Conservation (phyloP, 2,113 vertebrate genomes). For the Gila orcuttii region DNA sequence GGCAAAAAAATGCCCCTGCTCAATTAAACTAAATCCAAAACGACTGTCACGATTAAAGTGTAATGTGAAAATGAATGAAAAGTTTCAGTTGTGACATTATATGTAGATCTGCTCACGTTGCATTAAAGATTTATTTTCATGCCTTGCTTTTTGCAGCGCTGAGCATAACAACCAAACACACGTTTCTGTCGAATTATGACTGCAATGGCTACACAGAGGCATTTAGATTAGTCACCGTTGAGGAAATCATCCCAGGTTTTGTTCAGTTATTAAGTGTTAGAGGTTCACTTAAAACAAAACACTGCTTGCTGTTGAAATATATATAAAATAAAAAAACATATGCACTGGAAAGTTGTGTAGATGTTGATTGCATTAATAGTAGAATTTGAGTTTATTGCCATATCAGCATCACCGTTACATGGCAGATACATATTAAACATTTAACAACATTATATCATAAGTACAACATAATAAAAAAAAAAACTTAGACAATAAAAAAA, state of each 20-base stretch:
- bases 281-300: background rate
- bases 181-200: background rate
- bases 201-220: background rate
- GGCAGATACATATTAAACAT: too few relatives aligned
- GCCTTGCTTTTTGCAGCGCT: too few relatives aligned
- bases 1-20: background rate
- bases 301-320: background rate
- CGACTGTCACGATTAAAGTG: background rate
- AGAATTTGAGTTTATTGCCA: too few relatives aligned
- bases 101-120: background rate
- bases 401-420: too few relatives aligned
- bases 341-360: background rate
- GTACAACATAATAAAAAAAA: too few relatives aligned
- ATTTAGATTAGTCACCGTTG: background rate
- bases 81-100: background rate
- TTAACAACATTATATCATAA: too few relatives aligned
- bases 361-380: too few relatives aligned
- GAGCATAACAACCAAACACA: background rate
- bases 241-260: background rate
- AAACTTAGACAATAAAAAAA: too few relatives aligned
- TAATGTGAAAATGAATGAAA: background rate
- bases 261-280: background rate
- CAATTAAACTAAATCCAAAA: background rate
- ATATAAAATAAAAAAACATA: background rate
- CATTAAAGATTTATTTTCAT: background rate